phyloP scores from a whole-genome alignment of 2,113 vertebrate genomes.

The Neotoma lepida region DNA sequence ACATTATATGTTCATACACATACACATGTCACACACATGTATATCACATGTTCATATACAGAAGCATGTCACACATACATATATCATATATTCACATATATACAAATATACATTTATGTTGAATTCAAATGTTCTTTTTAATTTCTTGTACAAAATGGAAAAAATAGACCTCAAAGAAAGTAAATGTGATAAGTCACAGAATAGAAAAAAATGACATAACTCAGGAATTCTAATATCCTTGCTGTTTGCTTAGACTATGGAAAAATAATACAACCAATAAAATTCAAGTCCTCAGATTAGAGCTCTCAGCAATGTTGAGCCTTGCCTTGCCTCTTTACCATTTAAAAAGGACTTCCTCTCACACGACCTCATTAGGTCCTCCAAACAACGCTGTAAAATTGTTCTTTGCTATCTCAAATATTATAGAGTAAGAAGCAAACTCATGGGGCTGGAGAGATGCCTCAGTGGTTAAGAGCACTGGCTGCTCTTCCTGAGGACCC shows the following conservation, averaged over 20 bases:
- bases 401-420: background rate
- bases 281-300: background rate
- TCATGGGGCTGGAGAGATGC: too few relatives aligned
- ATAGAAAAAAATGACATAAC: background rate
- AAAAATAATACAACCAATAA: background rate
- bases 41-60: background rate
- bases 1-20: background rate
- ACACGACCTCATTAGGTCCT: background rate
- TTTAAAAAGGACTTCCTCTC: slow-evolving; percentile 2
- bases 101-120: background rate
- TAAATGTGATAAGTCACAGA: background rate
- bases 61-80: background rate
- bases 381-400: background rate
- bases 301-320: background rate
- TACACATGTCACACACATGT: background rate
- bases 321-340: background rate
- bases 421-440: background rate
- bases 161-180: background rate
- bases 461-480: too few relatives aligned
- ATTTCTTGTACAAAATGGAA: background rate
- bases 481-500: too few relatives aligned
- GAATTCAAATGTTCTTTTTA: background rate
- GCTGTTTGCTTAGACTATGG: background rate
- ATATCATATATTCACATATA: background rate
- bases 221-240: background rate